Evolutionary conservation across 92 coral and sea anemone species (phyloP).

Genomic region (Isaurus tuberculatus): DNA sequence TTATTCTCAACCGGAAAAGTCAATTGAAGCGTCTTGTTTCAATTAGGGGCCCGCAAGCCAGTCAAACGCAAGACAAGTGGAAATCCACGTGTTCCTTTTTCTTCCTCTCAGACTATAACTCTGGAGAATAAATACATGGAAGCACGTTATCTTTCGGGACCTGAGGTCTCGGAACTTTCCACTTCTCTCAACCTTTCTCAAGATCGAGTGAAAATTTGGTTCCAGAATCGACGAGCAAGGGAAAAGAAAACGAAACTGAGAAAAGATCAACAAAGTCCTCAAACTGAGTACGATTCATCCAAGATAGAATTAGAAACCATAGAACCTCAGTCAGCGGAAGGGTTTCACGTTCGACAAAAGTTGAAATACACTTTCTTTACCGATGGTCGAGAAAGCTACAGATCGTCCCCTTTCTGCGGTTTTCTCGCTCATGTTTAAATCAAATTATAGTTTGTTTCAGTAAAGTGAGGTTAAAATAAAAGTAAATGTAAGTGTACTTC

Average conservation of each 20-base stretch:
- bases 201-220: conserved; percentile 95
- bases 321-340: neutral
- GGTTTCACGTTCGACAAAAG: conserved; percentile 4
- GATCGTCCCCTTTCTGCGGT: conserved; percentile 1
- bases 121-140: conserved; percentile 81
- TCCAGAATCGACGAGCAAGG: conserved; percentile 97
- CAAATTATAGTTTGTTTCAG: conserved; percentile 12
- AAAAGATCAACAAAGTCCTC: conserved; percentile 13
- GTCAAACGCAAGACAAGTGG: conserved; percentile 88
- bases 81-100: conserved; percentile 94
- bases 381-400: neutral
- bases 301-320: neutral
- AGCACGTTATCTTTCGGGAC: conserved; percentile 80
- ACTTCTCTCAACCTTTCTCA: conserved; percentile 75
- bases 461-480: neutral
- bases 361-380: conserved; percentile 16
- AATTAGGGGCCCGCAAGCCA: conserved; percentile 57
- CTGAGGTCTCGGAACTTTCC: conserved; percentile 81
- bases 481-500: neutral
- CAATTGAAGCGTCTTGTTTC: neutral
- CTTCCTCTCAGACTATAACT: conserved; percentile 83
- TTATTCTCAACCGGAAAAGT: neutral
- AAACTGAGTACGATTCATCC: conserved; percentile 1
- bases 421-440: conserved; percentile 33
- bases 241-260: conserved; percentile 74